Percentiles rank a stretch among this genome's conserved stretches.
Evolutionary conservation across 2,113 vertebrate genomes (phyloP).

Genomic region (Hiodon tergisus): DNA sequence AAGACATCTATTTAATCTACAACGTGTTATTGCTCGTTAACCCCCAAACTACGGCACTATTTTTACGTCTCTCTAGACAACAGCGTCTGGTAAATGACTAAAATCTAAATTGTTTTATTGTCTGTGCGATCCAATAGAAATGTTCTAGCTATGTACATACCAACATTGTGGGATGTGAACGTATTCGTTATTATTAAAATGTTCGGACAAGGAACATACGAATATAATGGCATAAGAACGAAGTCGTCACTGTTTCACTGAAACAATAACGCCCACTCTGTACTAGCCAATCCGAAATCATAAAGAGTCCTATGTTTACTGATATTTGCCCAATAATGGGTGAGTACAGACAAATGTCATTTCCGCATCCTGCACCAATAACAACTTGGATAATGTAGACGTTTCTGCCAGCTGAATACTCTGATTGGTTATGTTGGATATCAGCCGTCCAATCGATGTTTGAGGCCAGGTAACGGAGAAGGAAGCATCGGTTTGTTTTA

Average conservation of each 20-base stretch:
- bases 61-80: too few relatives aligned
- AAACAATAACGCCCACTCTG: background rate
- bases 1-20: too few relatives aligned
- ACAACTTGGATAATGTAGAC: slow-evolving; percentile 28
- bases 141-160: too few relatives aligned
- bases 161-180: too few relatives aligned
- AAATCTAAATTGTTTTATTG: too few relatives aligned
- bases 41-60: too few relatives aligned
- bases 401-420: accelerated
- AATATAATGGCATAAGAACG: too few relatives aligned
- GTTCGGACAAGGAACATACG: too few relatives aligned
- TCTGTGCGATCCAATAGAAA: too few relatives aligned
- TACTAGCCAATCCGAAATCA: slow-evolving; percentile 41
- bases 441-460: slow-evolving; percentile 16
- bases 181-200: too few relatives aligned
- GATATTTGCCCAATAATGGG: slow-evolving; percentile 42
- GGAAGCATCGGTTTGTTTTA: slow-evolving; percentile 36
- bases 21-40: too few relatives aligned
- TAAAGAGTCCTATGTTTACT: slow-evolving; percentile 34
- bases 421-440: slow-evolving; percentile 42
- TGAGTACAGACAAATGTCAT: background rate
- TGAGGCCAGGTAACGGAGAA: slow-evolving; percentile 51
- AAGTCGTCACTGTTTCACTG: background rate
- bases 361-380: slow-evolving; percentile 49
- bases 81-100: too few relatives aligned